A percentile compares a stretch with the other conserved stretches of the same genome.
Evolutionary conservation across 2,888 invertebrate species (phyloP).

Genomic region (Megalurothrips usitatus): DNA sequence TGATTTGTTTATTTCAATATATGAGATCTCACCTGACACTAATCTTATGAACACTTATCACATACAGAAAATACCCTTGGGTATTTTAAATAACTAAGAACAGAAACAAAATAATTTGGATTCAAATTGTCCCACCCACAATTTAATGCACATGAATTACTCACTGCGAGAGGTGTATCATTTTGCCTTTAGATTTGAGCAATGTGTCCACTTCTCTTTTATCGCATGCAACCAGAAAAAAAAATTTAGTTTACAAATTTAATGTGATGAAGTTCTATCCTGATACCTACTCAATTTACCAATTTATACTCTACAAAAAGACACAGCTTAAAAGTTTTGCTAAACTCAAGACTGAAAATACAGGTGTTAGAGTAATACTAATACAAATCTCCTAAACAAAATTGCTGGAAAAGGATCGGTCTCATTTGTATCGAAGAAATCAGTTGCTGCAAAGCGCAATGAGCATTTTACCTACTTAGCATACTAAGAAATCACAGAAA

Average conservation of each 20-base stretch:
- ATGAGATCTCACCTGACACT: slow-evolving; percentile 13
- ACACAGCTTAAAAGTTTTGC: no score
- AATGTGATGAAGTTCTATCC: no score
- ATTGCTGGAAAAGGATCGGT: background rate
- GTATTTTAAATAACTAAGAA: background rate
- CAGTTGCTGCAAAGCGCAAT: background rate
- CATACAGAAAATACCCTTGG: slow-evolving; percentile 13
- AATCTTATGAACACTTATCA: background rate
- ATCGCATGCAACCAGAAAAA: background rate
- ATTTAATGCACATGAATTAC: background rate
- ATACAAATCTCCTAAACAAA: background rate
- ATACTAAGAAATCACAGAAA: slow-evolving; percentile 13
- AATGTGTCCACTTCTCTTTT: background rate
- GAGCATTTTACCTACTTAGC: slow-evolving; percentile 18
- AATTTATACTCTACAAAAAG: no score
- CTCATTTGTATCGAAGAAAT: no score
- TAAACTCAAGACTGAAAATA: background rate
- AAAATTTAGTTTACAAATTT: background rate
- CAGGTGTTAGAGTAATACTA: background rate
- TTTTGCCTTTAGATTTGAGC: slow-evolving; percentile 3
- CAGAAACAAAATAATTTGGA: slow-evolving; percentile 6
- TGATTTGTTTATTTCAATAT: slow-evolving; percentile 5
- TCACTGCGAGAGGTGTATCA: background rate
- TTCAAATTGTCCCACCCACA: background rate
- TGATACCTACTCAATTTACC: no score